Conservation (phyloP, 2,113 vertebrate species). For the Lonchura striata region DNA sequence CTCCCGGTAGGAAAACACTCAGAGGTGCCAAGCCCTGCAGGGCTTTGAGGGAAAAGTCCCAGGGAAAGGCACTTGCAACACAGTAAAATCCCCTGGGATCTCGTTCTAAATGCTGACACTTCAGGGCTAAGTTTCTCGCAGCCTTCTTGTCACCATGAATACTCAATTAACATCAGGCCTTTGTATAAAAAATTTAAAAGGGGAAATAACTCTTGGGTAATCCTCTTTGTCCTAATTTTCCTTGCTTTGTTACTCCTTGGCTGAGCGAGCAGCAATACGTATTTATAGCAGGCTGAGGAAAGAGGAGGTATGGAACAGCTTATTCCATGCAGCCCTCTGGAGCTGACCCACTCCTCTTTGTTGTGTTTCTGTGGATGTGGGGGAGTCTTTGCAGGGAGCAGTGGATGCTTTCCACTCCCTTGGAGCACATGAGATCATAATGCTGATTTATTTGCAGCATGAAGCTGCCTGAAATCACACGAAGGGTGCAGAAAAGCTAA, state of each 20-base stretch:
- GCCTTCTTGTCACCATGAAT: conserved; percentile 24
- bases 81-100: background rate
- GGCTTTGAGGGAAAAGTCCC: background rate
- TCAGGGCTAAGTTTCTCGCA: background rate
- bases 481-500: background rate
- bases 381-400: background rate
- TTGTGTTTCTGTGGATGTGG: background rate
- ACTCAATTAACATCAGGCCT: conserved; percentile 22
- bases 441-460: background rate
- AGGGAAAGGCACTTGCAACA: background rate
- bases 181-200: conserved; percentile 38
- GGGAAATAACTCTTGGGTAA: conserved; percentile 54
- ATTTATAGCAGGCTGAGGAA: conserved; percentile 52
- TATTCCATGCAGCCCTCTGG: background rate
- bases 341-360: background rate
- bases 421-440: background rate
- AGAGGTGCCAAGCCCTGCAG: background rate
- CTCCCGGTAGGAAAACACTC: background rate
- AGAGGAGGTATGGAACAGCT: background rate
- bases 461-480: background rate
- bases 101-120: background rate
- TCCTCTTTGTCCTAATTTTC: conserved; percentile 62
- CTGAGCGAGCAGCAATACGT: background rate
- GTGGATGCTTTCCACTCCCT: background rate
- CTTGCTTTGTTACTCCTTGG: conserved; percentile 58